phyloP scores from a whole-genome alignment of 2,888 invertebrate genomes.

The Timema cristinae region DNA sequence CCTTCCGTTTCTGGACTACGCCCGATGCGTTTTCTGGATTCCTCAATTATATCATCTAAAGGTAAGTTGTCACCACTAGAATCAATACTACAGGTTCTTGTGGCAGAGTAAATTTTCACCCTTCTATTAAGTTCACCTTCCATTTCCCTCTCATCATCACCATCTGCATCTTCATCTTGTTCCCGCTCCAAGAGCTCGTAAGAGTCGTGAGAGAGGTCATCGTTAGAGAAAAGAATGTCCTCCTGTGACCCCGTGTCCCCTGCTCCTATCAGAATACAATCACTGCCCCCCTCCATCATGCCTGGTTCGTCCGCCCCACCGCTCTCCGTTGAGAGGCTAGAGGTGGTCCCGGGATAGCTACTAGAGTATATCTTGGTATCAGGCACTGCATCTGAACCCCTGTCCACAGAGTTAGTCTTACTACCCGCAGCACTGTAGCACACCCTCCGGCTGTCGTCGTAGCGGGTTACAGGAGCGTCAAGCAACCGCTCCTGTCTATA shows the following conservation, averaged over 20 bases:
- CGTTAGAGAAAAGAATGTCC: constrained; percentile 56
- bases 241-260: constrained; percentile 36
- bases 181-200: constrained; percentile 80
- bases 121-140: constrained; percentile 18
- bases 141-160: constrained; percentile 38
- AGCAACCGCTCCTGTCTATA: constrained; percentile 45
- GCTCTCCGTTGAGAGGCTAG: constrained; percentile 60
- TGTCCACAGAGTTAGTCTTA: constrained; percentile 58
- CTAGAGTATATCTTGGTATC: constrained; percentile 77
- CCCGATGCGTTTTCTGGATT: constrained; percentile 46
- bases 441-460: constrained; percentile 63
- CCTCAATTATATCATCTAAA: constrained; percentile 58
- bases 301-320: constrained; percentile 65
- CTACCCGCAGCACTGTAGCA: constrained; percentile 58
- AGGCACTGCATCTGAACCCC: constrained; percentile 58
- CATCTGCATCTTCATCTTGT: constrained; percentile 56
- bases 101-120: constrained; percentile 21
- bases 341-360: constrained; percentile 77
- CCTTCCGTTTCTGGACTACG: constrained; percentile 17
- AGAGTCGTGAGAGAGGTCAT: constrained; percentile 83
- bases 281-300: constrained; percentile 55
- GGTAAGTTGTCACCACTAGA: constrained; percentile 74
- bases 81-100: constrained; percentile 67
- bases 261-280: constrained; percentile 35
- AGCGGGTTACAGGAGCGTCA: constrained; percentile 69